Evolutionary conservation across 2,888 invertebrate genomes (phyloP), one percentile per base, ranked within the genome.

Genomic region (Acleris cristana): DNA sequence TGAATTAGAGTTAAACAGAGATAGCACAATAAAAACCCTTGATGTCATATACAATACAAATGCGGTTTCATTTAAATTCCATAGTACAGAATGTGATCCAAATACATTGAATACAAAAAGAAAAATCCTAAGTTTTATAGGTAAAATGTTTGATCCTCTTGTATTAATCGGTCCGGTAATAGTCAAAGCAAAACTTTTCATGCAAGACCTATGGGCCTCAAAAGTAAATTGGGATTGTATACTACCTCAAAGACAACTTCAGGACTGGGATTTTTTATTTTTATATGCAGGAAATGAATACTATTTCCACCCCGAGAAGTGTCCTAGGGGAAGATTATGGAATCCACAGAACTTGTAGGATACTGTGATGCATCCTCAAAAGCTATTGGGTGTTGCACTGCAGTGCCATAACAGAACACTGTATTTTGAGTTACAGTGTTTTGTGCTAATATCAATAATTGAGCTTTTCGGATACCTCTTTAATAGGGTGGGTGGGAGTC

Each of bases 351-450:
- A 19, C 19, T 57, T 12, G 45, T 57, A 21, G 57, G 57, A 5
- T 57, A 44, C 7, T 18, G 21, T 19, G 67, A 67, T 18, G 62
- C 61, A 18, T 67, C 67, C 21, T 34, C 26, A 5, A 62, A 57
- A 26, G 62, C 67, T 6, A 51, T 48, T 48, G 67, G 58, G 2
- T 67, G 67, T n/a, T 57, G 57, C 45, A n/a, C n/a, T n/a, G n/a
- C n/a, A n/a, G n/a, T n/a, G n/a, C n/a, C n/a, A n/a, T n/a, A n/a
- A n/a, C n/a, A n/a, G n/a, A n/a, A n/a, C n/a, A n/a, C n/a, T n/a
- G n/a, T n/a, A n/a, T n/a, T n/a, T n/a, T n/a, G n/a, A n/a, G n/a
- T n/a, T n/a, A n/a, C n/a, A n/a, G n/a, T n/a, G n/a, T n/a, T n/a
- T n/a, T n/a, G n/a, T n/a, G n/a, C n/a, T n/a, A n/a, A n/a, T n/a